Conservation (phyloP, 2,797 vertebrate species). For the Dicrostonyx torquatus region DNA sequence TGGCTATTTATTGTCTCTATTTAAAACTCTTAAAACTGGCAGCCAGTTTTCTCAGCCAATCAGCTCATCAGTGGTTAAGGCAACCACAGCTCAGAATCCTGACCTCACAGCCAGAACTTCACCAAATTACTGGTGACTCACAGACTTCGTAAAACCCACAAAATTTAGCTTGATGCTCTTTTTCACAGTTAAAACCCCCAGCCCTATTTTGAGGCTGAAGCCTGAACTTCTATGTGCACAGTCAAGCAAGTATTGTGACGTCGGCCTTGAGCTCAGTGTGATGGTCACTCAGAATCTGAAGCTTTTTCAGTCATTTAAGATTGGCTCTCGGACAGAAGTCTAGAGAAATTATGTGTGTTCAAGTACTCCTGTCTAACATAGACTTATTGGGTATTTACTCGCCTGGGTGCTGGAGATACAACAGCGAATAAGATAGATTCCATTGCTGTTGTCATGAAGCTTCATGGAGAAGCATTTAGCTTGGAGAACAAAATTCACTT, state of each 20-base stretch:
- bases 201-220: slow-evolving; percentile 16
- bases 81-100: background rate
- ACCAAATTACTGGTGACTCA: background rate
- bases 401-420: background rate
- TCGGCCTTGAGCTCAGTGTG: background rate
- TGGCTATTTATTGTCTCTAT: background rate
- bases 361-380: background rate
- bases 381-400: background rate
- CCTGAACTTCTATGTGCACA: background rate
- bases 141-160: background rate
- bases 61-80: background rate
- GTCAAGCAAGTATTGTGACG: background rate
- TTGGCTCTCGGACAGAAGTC: background rate
- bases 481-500: background rate
- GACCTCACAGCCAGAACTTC: background rate
- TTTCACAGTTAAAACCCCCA: background rate
- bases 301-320: background rate
- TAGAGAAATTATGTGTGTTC: background rate
- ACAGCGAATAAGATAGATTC: background rate
- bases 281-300: background rate
- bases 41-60: background rate
- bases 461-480: background rate
- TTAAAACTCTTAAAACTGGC: slow-evolving; percentile 22
- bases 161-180: background rate
- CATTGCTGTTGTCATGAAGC: background rate